Base-by-base conservation (phyloP, 2,797 vertebrate genomes). In the Coranthus polyacanthus region DNA sequence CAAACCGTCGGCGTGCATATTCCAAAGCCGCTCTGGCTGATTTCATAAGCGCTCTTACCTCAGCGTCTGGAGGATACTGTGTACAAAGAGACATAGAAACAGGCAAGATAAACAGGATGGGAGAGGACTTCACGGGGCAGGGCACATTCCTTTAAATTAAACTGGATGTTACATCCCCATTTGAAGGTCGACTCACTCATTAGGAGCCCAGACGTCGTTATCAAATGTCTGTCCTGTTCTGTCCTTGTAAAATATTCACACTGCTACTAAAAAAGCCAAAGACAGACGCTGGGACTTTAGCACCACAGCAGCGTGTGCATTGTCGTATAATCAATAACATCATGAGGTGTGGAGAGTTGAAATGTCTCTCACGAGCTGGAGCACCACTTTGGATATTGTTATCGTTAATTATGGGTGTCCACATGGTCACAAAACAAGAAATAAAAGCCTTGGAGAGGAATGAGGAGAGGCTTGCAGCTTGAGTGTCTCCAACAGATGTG, bases 131-230 rank as follows among this genome's bases (percentile, higher is more conserved):
- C 69, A 21, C 51, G n/a, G 67, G 62, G 57, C 49, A 54, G 69
- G 56, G 42, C 44, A 57, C 77, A 76, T 79, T 55, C 73, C 75
- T 67, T 84, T 86, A 79, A 71, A 80, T 79, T 75, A 74, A 63
- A 67, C 46, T 68, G 65, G 55, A 87, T 74, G 82, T 80, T 72
- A 56, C 54, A 67, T 74, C 81, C 87, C 65, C 81, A 80, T 75
- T 72, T 86, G 79, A 82, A 69, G 79, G 79, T 82, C 50, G 64
- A 57, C 49, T 60, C 34, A 29, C 80, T 83, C 54, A 83, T 84
- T 79, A 72, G 55, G 50, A 53, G 24, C 51, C 22, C 51, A 45
- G 64, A 69, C 53, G 43, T 71, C 57, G 64, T 63, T 52, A 60
- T 79, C 46, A 62, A 73, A 81, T 81, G 54, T 64, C 45, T 56